These are phyloP conservation scores for Drosophila picticornis DNA, from an alignment of 2,888 invertebrate species.

Conservation along the genomic window DNA sequence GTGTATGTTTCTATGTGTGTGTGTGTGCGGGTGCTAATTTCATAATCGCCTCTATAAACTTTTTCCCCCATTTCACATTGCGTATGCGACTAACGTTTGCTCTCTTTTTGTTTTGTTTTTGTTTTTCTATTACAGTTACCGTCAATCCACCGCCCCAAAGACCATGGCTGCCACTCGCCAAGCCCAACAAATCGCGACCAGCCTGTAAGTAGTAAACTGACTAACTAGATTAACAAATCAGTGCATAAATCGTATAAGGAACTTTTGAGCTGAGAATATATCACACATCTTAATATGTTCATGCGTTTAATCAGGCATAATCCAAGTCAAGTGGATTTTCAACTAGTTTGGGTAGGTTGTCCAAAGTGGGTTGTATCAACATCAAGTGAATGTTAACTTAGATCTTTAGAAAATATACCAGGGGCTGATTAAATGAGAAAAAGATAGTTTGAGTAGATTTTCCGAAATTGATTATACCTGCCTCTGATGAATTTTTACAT, in stretches of 20 bases:
- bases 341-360: too few species aligned
- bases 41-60: constrained; percentile 47
- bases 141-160: constrained; percentile 95
- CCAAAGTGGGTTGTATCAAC: background rate
- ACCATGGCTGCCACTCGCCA: constrained; percentile 97
- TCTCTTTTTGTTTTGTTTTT: constrained; percentile 32
- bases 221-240: background rate
- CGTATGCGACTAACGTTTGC: constrained; percentile 34
- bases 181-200: constrained; percentile 94
- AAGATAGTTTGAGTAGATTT: too few species aligned
- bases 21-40: constrained; percentile 59
- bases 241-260: background rate
- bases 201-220: constrained; percentile 90
- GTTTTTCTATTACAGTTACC: constrained; percentile 90
- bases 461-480: too few species aligned
- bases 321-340: background rate
- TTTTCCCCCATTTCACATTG: constrained; percentile 21
- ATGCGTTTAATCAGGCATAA: background rate
- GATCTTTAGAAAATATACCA: background rate
- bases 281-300: background rate
- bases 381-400: background rate
- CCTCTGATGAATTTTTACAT: too few species aligned
- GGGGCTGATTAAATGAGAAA: background rate
- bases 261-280: background rate
- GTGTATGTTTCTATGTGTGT: constrained; percentile 23